Conservation (phyloP, 2,888 invertebrate genomes). For the Synergus umbraculus region DNA sequence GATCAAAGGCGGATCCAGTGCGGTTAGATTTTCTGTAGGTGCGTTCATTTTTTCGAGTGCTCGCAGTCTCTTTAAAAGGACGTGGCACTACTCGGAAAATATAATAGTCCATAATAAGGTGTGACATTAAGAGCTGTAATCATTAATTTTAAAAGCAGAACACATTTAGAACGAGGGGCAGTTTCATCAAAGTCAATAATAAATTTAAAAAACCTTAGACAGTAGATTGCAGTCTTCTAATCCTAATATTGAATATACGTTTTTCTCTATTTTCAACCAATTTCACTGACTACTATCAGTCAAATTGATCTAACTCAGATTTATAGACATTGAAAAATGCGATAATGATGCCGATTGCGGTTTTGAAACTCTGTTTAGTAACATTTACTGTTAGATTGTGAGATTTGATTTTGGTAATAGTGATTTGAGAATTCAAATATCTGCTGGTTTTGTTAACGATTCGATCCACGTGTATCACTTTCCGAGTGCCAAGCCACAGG, state of each 20-base stretch:
- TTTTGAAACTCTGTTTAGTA: constrained; percentile 14
- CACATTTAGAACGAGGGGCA: too few relatives aligned
- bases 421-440: constrained; percentile 17
- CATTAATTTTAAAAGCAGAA: not conserved
- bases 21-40: constrained; percentile 1
- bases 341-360: constrained; percentile 3
- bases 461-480: constrained; percentile 30
- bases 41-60: not conserved
- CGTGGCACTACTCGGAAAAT: not conserved
- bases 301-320: not conserved
- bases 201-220: too few relatives aligned
- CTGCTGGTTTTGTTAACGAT: constrained; percentile 19
- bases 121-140: not conserved
- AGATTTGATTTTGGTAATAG: constrained; percentile 26
- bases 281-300: not conserved
- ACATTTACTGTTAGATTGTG: constrained; percentile 17
- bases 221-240: too few relatives aligned
- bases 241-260: too few relatives aligned
- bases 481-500: constrained; percentile 31
- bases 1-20: constrained; percentile 20
- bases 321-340: not conserved
- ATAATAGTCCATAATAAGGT: not conserved
- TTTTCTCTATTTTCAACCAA: too few relatives aligned
- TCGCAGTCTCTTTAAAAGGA: not conserved
- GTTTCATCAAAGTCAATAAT: too few relatives aligned